phyloP scores from a whole-genome alignment of 2,888 invertebrate genomes.

The Lepetodrilus schrolli region DNA sequence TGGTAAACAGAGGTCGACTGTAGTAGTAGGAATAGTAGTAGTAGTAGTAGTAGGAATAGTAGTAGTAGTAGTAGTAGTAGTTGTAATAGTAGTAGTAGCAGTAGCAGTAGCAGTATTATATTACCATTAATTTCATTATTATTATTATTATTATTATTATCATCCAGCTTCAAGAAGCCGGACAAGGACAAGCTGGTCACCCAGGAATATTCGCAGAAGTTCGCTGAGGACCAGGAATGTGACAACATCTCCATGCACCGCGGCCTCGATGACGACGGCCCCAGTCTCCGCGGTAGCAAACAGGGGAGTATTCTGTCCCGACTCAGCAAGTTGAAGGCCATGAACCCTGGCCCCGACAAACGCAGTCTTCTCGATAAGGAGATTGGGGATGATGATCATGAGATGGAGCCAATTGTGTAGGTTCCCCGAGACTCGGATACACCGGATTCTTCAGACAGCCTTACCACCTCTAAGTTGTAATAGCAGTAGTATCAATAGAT shows the following conservation, averaged over 20 bases:
- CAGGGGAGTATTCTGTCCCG: constrained; percentile 64
- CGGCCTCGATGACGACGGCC: constrained; percentile 56
- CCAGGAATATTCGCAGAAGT: constrained; percentile 63
- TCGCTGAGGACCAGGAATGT: constrained; percentile 49
- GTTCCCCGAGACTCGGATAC: not conserved
- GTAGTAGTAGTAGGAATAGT: too few relatives aligned
- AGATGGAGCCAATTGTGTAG: constrained; percentile 8
- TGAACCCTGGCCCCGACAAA: constrained; percentile 39
- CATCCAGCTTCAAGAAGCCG: constrained; percentile 69
- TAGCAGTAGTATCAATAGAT: too few relatives aligned
- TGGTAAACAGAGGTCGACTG: too few relatives aligned
- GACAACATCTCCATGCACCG: constrained; percentile 66
- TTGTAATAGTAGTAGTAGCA: too few relatives aligned
- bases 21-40: too few relatives aligned
- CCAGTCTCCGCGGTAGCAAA: constrained; percentile 53
- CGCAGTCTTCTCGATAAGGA: not conserved
- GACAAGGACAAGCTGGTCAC: constrained; percentile 65
- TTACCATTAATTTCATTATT: too few relatives aligned
- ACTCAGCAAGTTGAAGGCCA: constrained; percentile 47
- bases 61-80: too few relatives aligned
- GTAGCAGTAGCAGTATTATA: too few relatives aligned
- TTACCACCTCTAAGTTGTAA: too few relatives aligned
- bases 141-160: too few relatives aligned
- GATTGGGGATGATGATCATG: not conserved
- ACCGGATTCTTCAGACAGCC: too few relatives aligned